Conservation (phyloP, 2,888 invertebrate species). For the Coelogynopora nodosa region DNA sequence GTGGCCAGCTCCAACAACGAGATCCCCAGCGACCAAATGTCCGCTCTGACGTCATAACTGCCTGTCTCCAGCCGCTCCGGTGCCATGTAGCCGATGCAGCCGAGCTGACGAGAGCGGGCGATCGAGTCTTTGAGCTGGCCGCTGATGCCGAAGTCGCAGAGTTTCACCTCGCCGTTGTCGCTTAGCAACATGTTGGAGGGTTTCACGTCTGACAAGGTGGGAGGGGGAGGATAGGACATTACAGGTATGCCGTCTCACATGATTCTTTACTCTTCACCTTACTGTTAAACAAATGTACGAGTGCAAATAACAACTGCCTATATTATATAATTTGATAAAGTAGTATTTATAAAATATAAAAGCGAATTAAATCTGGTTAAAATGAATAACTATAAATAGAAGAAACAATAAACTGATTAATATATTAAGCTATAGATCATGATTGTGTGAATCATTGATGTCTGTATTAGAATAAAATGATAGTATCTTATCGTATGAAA, state of each 20-base stretch:
- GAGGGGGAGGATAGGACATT: background rate
- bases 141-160: constrained; percentile 99
- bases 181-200: constrained; percentile 96
- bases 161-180: constrained; percentile 86
- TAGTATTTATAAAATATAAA: no score
- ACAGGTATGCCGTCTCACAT: background rate
- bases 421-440: no score
- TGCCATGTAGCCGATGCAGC: constrained; percentile 98
- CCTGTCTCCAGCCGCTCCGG: constrained; percentile 95
- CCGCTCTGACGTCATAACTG: constrained; percentile 95
- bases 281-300: no score
- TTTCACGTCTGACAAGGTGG: constrained; percentile 76
- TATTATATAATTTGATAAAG: no score
- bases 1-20: constrained; percentile 81
- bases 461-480: no score
- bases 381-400: no score
- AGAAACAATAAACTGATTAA: no score
- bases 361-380: no score
- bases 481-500: no score
- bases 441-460: no score
- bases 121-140: constrained; percentile 94
- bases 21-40: constrained; percentile 95
- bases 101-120: constrained; percentile 91
- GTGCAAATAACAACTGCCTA: no score
- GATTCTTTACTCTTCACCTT: no score